Evolutionary conservation across 1,140 invertebrate species (phyloP).

Genomic region (Diabrotica undecimpunctata): DNA sequence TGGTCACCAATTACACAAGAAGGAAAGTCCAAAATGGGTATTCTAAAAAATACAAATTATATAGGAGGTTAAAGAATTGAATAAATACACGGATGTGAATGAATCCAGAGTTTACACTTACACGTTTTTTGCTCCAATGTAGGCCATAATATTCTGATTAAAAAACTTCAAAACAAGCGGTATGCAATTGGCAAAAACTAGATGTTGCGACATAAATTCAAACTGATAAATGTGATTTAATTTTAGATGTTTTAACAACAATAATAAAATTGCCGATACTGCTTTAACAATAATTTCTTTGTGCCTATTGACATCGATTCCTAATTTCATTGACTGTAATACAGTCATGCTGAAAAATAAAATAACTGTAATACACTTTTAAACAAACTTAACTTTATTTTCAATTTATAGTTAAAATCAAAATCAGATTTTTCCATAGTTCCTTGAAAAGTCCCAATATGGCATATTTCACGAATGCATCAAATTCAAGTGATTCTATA

Average conservation of each 20-base stretch:
- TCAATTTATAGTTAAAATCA: not conserved
- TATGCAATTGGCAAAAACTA: conserved; percentile 99
- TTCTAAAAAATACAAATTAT: conserved; percentile 53
- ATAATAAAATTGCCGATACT: conserved; percentile 87
- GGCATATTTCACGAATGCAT: no score
- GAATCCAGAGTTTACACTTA: not conserved
- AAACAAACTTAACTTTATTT: not conserved
- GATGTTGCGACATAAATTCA: conserved; percentile 98
- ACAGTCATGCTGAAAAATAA: conserved; percentile 68
- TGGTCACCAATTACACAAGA: conserved; percentile 94
- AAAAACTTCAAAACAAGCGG: conserved; percentile 98
- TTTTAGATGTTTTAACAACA: conserved; percentile 97
- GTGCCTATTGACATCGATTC: conserved; percentile 96
- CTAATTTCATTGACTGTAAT: conserved; percentile 94
- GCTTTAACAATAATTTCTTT: conserved; percentile 99
- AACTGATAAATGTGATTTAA: conserved; percentile 99
- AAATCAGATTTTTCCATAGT: no score
- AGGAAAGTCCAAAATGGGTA: conserved; percentile 93
- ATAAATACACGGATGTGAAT: no score
- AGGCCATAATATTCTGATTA: conserved; percentile 96
- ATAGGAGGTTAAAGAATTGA: conserved; percentile 3
- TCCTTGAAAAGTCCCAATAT: no score
- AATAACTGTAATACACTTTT: not conserved
- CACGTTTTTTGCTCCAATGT: conserved; percentile 88
- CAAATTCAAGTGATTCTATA: no score